phyloP scores from a whole-genome alignment of 2,888 invertebrate genomes.

The Volucella inflata region DNA sequence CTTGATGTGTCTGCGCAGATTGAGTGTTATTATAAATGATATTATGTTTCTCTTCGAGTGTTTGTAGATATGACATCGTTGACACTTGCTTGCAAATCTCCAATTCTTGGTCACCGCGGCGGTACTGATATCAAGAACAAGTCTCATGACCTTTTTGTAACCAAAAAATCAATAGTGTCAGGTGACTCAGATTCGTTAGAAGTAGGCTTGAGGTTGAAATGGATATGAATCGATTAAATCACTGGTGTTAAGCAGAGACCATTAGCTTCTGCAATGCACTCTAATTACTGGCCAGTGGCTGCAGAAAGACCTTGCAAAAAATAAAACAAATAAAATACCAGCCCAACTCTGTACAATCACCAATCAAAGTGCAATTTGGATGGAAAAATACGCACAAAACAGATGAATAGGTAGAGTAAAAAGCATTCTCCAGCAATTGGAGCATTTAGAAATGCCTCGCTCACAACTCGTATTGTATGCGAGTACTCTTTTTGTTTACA shows the following conservation, averaged over 20 bases:
- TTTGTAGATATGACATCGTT: no score
- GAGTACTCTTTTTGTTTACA: slow-evolving; percentile 46
- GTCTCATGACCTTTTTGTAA: no score
- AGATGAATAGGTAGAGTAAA: not conserved
- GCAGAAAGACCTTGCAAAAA: slow-evolving; percentile 55
- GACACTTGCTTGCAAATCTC: no score
- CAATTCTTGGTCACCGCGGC: no score
- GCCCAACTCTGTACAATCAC: slow-evolving; percentile 12
- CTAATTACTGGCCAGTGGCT: slow-evolving; percentile 58
- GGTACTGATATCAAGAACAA: no score
- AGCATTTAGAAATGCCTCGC: slow-evolving; percentile 40
- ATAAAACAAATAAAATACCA: not conserved
- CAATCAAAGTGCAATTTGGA: slow-evolving; percentile 27
- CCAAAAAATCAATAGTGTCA: no score
- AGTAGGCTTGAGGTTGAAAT: no score
- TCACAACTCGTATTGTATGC: not conserved
- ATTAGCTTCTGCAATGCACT: slow-evolving; percentile 67
- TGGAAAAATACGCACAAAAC: not conserved
- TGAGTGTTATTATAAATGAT: no score
- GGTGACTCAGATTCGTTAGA: no score
- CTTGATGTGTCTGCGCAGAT: no score
- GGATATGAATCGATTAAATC: no score
- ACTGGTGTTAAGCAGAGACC: slow-evolving; percentile 53
- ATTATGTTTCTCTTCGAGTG: no score
- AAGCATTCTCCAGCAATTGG: slow-evolving; percentile 32